Evolutionary conservation across 1,140 invertebrate genomes (phyloP), one percentile per base, ranked within the genome.

Genomic region (Parapsyche elsis): DNA sequence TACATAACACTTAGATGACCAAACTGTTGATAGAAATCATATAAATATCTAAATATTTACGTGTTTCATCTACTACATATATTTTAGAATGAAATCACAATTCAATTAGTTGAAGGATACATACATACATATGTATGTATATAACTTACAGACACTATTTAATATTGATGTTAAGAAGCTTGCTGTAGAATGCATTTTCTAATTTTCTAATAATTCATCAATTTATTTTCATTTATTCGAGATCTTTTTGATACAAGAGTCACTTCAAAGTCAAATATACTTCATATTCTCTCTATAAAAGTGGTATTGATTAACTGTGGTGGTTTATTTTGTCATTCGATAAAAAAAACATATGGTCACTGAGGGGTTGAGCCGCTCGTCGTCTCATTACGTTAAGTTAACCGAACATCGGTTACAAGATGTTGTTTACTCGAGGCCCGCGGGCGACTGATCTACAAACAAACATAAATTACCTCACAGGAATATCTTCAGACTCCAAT

Each of bases 381-480:
- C 53, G 75, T 64, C 75, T 77, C 75, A 77, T 77, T 77, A 77
- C 75, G 53, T 26, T 64, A 67, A 64, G 75, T 77, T 77, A 77
- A 30, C 75, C 59, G 75, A 77, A 67, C 75, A 64, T 59, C 75
- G 75, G 46, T 77, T 64, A 77, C 75, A 77, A 77, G 75, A 77
- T 38, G 75, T 64, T 77, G 75, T 77, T 77, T 77, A 77, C 75
- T 61, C 75, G 75, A 23, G 16, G 75, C 57, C 75, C 59, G 64
- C 75, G 53, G 75, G 75, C 75, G 75, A 77, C 75, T 24, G 75
- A 77, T 77, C 57, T 77, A 77, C 75, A 77, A 77, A 77, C 75
- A 77, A 77, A 77, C 75, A 77, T 77, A 77, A 77, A 77, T 77
- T 77, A 77, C 75, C 75, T 24, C 57, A 45, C 75, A 77, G 75